These are phyloP conservation scores for Chrysolina americana DNA, from an alignment of 2,888 invertebrate genomes.

Conservation along the genomic window DNA sequence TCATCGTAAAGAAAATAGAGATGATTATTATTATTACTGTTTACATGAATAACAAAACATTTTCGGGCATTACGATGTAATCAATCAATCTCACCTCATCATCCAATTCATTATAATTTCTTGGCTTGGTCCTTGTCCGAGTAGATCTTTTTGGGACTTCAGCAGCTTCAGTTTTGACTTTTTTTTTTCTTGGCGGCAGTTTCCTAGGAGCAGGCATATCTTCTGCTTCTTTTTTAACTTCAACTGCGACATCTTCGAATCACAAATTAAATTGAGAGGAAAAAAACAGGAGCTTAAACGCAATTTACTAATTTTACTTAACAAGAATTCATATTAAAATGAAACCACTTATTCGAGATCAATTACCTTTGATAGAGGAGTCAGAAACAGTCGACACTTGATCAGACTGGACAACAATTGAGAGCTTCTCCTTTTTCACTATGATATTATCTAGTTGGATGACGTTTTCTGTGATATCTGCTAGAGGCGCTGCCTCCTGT, in stretches of 20 bases:
- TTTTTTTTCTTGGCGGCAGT: constrained; percentile 55
- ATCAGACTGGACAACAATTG: background rate
- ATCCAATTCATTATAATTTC: background rate
- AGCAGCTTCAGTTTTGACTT: constrained; percentile 45
- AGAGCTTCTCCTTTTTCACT: constrained; percentile 24
- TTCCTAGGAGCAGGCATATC: constrained; percentile 58
- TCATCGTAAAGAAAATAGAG: too few species aligned
- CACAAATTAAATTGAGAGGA: background rate
- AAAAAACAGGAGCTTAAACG: background rate
- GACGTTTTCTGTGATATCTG: constrained; percentile 21
- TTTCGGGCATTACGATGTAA: background rate
- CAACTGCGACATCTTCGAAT: constrained; percentile 12
- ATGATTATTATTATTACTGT: too few species aligned
- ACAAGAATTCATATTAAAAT: too few species aligned
- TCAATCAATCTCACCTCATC: background rate
- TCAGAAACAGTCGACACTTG: background rate
- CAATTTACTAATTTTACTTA: too few species aligned
- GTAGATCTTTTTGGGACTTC: constrained; percentile 44
- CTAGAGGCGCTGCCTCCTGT: constrained; percentile 10
- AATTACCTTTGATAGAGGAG: constrained; percentile 7
- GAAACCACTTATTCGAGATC: background rate
- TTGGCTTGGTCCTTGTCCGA: constrained; percentile 38
- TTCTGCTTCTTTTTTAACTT: constrained; percentile 36
- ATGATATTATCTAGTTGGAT: constrained; percentile 9
- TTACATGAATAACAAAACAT: too few species aligned